phyloP scores from a whole-genome alignment of 2,797 vertebrate species.

The Arremon aurantiirostris region DNA sequence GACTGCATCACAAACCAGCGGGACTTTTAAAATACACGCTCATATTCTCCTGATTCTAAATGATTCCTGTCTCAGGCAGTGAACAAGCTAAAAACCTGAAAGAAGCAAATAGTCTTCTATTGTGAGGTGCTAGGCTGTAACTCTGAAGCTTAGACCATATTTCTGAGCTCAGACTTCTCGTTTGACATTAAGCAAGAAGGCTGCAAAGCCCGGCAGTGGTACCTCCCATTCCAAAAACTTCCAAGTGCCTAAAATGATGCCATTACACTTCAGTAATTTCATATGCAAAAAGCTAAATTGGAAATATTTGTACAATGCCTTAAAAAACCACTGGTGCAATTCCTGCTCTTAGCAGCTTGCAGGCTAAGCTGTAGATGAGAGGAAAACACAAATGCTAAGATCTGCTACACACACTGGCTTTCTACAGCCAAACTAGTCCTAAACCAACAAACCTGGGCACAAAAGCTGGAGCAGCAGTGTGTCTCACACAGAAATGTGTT shows the following conservation, averaged over 20 bases:
- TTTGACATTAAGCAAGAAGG: not conserved
- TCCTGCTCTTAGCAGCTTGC: not conserved
- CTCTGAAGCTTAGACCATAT: not conserved
- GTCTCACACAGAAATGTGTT: fast-evolving
- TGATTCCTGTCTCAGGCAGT: not conserved
- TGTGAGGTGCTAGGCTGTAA: not conserved
- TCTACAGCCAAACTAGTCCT: not conserved
- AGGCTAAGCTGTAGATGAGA: not conserved
- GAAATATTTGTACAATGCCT: not conserved
- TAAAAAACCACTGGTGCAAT: not conserved
- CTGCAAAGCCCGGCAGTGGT: not conserved
- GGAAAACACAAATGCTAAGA: not conserved
- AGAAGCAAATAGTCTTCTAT: not conserved
- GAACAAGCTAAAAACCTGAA: not conserved
- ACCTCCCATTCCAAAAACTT: not conserved
- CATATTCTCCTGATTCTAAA: not conserved
- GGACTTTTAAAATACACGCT: not conserved
- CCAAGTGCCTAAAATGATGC: not conserved
- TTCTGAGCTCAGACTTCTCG: not conserved
- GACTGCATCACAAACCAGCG: not conserved
- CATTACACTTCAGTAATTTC: not conserved
- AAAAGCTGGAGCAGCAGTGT: not conserved
- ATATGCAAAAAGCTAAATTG: not conserved
- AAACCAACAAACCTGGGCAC: not conserved
- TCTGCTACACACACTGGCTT: not conserved